Evolutionary conservation across 2,797 vertebrate species (phyloP).

Genomic region (Apogon hyalosoma): DNA sequence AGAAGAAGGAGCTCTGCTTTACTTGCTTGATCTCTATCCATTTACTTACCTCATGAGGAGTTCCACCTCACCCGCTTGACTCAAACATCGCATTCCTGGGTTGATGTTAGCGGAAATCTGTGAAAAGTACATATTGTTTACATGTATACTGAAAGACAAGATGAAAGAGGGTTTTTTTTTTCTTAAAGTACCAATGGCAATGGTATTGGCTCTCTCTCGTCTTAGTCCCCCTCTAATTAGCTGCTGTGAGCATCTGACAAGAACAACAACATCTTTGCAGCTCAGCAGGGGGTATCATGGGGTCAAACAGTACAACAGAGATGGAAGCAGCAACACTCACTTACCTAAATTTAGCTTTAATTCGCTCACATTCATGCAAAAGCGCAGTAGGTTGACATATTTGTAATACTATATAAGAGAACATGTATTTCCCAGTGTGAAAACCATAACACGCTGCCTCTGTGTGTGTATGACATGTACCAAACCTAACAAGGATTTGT

Average conservation of each 20-base stretch:
- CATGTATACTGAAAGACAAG: slow-evolving; percentile 40
- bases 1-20: slow-evolving; percentile 40
- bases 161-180: slow-evolving; percentile 53
- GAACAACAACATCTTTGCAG: slow-evolving; percentile 89
- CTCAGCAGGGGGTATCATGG: slow-evolving; percentile 85
- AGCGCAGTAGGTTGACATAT: slow-evolving; percentile 1
- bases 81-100: slow-evolving; percentile 21
- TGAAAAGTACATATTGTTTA: slow-evolving; percentile 43
- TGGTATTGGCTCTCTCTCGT: slow-evolving; percentile 53
- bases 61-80: slow-evolving; percentile 36
- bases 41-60: slow-evolving; percentile 32
- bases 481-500: slow-evolving; percentile 58
- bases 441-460: slow-evolving; percentile 24
- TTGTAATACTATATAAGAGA: slow-evolving; percentile 15
- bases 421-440: slow-evolving; percentile 1
- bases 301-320: slow-evolving; percentile 59
- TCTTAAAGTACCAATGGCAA: slow-evolving; percentile 39
- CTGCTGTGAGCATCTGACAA: slow-evolving; percentile 87
- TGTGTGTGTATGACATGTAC: slow-evolving; percentile 41
- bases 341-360: slow-evolving; percentile 44
- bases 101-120: slow-evolving; percentile 29
- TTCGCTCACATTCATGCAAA: slow-evolving; percentile 24
- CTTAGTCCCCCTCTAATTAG: slow-evolving; percentile 87
- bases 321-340: slow-evolving; percentile 48
- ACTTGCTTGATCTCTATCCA: slow-evolving; percentile 58